These are phyloP conservation scores for Ophioninae sp. DNA, from an alignment of 2,888 invertebrate species.

Conservation along the genomic window DNA sequence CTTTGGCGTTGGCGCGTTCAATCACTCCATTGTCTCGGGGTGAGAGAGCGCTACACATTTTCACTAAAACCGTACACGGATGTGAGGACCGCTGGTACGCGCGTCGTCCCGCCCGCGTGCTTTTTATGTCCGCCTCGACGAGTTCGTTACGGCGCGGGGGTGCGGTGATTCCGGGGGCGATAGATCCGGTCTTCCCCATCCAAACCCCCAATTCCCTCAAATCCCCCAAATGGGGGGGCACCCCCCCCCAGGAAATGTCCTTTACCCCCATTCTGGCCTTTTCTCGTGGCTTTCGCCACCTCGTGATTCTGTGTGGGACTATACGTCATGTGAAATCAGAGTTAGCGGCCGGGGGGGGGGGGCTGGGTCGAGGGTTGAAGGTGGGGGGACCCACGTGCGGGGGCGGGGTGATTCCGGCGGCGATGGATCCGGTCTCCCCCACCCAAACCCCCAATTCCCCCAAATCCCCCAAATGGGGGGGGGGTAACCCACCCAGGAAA, in stretches of 20 bases:
- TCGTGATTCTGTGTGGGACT: conserved; percentile 33
- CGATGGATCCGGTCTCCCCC: no score
- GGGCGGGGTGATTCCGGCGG: no score
- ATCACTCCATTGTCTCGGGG: conserved; percentile 79
- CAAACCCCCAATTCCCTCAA: no score
- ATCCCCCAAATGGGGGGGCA: not conserved
- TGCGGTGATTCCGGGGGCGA: not conserved
- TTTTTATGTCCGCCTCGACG: conserved; percentile 80
- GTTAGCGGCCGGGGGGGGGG: no score
- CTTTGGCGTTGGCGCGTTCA: conserved; percentile 78
- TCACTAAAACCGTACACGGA: conserved; percentile 23
- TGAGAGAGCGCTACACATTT: conserved; percentile 39
- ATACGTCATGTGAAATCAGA: not conserved
- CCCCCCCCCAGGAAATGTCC: not conserved
- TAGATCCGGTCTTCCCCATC: no score
- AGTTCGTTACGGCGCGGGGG: conserved; percentile 76
- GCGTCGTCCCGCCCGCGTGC: conserved; percentile 69
- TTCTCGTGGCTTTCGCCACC: conserved; percentile 10
- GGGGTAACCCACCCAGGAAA: not conserved
- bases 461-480: no score
- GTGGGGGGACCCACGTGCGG: conserved; percentile 71
- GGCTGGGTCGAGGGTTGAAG: not conserved
- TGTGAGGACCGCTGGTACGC: not conserved
- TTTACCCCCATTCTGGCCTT: not conserved
- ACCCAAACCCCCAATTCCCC: no score